Conservation (phyloP, 1,140 invertebrate genomes). For the Coelopa frigida region DNA sequence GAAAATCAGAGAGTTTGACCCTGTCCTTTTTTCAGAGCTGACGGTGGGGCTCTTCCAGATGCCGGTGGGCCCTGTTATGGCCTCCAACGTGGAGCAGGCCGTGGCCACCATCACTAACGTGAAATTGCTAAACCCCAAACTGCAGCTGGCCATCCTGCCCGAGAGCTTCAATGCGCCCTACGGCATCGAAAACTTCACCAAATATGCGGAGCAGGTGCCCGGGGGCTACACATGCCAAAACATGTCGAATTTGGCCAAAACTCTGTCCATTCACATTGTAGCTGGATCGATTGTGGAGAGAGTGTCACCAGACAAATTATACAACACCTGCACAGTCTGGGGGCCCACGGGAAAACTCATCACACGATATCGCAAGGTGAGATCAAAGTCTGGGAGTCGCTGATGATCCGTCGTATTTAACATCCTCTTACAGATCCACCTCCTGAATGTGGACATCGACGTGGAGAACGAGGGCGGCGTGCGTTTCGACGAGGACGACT, state of each 20-base stretch:
- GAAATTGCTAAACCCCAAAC: constrained; percentile 58
- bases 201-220: constrained; percentile 81
- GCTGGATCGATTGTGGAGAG: constrained; percentile 86
- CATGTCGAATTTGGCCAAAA: constrained; percentile 67
- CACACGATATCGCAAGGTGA: constrained; percentile 62
- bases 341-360: constrained; percentile 67
- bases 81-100: constrained; percentile 64
- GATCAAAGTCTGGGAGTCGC: too few species aligned
- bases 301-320: constrained; percentile 52
- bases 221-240: constrained; percentile 61
- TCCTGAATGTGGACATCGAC: constrained; percentile 93
- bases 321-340: constrained; percentile 90
- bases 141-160: constrained; percentile 66
- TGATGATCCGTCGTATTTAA: too few species aligned
- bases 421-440: constrained; percentile 70
- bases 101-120: constrained; percentile 64
- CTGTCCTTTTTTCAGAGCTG: constrained; percentile 41
- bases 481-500: constrained; percentile 83
- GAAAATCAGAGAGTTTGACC: too few species aligned
- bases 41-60: constrained; percentile 75
- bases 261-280: constrained; percentile 72
- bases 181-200: constrained; percentile 62
- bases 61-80: constrained; percentile 64
- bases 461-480: constrained; percentile 59
- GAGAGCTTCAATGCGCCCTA: constrained; percentile 96